Conservation (phyloP, 2,888 invertebrate genomes). For the Eumacrocentrus americanus region DNA sequence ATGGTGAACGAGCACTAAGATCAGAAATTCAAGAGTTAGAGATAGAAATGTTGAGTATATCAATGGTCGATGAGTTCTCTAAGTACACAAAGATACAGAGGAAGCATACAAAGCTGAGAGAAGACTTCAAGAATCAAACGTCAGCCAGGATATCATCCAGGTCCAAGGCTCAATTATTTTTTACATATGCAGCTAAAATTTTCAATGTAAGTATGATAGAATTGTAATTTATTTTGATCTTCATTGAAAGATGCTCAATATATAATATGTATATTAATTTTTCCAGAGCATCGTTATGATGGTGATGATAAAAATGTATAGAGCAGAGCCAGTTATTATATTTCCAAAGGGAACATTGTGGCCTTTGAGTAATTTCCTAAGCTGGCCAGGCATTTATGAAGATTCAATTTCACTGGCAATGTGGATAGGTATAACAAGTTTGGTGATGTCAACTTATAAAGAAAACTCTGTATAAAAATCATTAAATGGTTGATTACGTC, state of each 20-base stretch:
- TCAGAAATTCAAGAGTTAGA: constrained; percentile 46
- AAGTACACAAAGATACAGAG: constrained; percentile 59
- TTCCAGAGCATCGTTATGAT: constrained; percentile 43
- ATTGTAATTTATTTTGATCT: neutral
- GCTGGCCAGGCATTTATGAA: constrained; percentile 50
- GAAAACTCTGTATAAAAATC: neutral
- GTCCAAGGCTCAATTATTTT: constrained; percentile 37
- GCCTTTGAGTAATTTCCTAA: constrained; percentile 50
- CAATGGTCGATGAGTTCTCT: constrained; percentile 60
- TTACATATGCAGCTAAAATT: constrained; percentile 43
- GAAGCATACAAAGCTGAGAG: constrained; percentile 52
- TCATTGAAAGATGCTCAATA: neutral
- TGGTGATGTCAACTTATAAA: constrained; percentile 35
- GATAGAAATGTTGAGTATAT: constrained; percentile 52
- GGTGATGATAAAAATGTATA: constrained; percentile 45
- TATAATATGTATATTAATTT: neutral
- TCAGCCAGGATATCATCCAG: constrained; percentile 36
- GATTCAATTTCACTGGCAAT: constrained; percentile 51
- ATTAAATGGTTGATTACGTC: too few species aligned
- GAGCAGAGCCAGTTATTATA: constrained; percentile 48
- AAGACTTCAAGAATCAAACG: constrained; percentile 48
- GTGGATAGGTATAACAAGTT: constrained; percentile 47
- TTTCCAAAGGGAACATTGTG: constrained; percentile 48
- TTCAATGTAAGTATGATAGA: constrained; percentile 48
- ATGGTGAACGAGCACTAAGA: constrained; percentile 41